A percentile compares a stretch with the other conserved stretches of the same genome.
These are phyloP conservation scores for Drosophila micromelanica DNA, from an alignment of 1,140 invertebrate genomes.

Conservation along the genomic window DNA sequence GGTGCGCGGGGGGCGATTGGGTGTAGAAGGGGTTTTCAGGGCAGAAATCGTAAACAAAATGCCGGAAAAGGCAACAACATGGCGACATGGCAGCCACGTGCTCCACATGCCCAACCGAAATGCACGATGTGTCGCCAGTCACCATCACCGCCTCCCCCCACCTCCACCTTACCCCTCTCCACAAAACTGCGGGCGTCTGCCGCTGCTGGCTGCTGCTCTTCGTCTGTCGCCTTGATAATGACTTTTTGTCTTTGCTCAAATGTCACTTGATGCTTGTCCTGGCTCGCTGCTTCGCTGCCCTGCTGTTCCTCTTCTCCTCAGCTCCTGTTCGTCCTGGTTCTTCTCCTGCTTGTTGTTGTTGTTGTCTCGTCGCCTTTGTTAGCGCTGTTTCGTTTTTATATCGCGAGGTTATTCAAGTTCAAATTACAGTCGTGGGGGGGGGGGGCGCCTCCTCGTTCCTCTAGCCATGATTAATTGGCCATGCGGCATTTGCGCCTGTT, in stretches of 20 bases:
- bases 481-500: conserved; percentile 5
- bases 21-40: background rate
- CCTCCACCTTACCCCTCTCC: background rate
- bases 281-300: background rate
- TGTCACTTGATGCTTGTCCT: conserved; percentile 72
- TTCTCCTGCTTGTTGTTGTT: background rate
- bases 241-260: conserved; percentile 80
- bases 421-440: conserved; percentile 24
- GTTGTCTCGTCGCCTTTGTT: conserved; percentile 56
- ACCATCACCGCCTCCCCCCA: background rate
- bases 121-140: conserved; percentile 16
- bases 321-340: background rate
- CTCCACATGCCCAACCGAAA: conserved; percentile 57
- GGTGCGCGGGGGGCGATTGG: background rate
- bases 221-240: conserved; percentile 74
- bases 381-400: conserved; percentile 66
- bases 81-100: conserved; percentile 66
- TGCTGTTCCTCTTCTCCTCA: background rate
- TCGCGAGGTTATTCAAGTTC: conserved; percentile 73
- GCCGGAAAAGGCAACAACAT: conserved; percentile 80
- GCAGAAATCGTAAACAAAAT: conserved; percentile 79
- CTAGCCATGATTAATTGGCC: conserved; percentile 70
- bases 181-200: background rate
- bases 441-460: background rate
- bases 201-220: conserved; percentile 1